phyloP scores from a whole-genome alignment of 2,797 vertebrate genomes.

The Micromesistius poutassou region DNA sequence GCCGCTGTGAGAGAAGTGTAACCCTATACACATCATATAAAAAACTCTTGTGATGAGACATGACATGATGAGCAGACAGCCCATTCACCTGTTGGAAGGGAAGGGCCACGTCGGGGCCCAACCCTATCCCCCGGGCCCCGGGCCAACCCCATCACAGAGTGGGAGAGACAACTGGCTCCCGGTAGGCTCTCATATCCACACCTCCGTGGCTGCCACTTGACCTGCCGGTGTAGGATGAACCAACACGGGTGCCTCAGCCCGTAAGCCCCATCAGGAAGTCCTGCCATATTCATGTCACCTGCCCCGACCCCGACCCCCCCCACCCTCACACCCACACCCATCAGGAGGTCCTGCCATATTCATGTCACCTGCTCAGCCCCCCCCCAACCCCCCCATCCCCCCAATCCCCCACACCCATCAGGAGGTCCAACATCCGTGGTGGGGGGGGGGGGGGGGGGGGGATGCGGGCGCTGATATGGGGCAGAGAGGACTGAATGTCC shows the following conservation, averaged over 20 bases:
- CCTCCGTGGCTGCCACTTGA: neutral
- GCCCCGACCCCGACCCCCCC: neutral
- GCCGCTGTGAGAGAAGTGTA: neutral
- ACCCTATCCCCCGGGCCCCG: neutral
- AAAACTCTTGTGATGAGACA: constrained; percentile 3
- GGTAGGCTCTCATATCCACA: neutral
- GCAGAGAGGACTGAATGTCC: neutral
- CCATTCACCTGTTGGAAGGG: neutral
- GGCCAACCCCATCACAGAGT: neutral
- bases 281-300: neutral
- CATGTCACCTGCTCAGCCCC: neutral
- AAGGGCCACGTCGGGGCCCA: neutral
- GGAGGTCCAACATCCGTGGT: too few relatives aligned
- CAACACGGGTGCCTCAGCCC: neutral
- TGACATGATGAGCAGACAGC: neutral
- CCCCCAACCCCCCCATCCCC: too few relatives aligned
- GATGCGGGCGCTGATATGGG: neutral
- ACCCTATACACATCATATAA: constrained; percentile 15
- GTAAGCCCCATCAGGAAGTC: neutral
- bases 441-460: too few relatives aligned
- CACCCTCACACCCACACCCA: neutral
- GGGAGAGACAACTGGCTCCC: neutral
- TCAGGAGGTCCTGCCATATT: neutral
- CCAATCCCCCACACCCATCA: too few relatives aligned
- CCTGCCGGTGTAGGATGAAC: neutral